These are phyloP conservation scores for Plutella xylostella DNA, from an alignment of 2,888 invertebrate genomes.

Conservation along the genomic window DNA sequence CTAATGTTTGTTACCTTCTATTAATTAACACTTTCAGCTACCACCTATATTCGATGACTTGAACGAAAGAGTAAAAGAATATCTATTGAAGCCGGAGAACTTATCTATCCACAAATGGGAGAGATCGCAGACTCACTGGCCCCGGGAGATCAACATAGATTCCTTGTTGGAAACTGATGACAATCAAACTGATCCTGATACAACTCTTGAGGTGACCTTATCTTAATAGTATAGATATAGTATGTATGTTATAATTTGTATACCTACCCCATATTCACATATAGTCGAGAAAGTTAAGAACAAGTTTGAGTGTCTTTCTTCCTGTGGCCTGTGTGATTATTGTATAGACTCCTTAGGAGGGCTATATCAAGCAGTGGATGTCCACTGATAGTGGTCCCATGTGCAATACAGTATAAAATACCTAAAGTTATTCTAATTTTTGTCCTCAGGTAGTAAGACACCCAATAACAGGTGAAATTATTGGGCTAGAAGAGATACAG, in stretches of 20 bases:
- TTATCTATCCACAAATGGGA: conserved; percentile 80
- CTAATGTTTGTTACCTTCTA: not conserved
- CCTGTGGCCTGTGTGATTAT: too few relatives aligned
- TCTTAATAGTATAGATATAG: too few relatives aligned
- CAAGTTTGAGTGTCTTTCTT: too few relatives aligned
- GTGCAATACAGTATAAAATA: too few relatives aligned
- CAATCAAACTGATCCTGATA: conserved; percentile 31
- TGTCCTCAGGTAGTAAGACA: conserved; percentile 74
- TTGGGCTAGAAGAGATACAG: conserved; percentile 70
- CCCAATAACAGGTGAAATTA: conserved; percentile 79
- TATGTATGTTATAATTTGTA: too few relatives aligned
- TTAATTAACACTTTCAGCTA: conserved; percentile 34
- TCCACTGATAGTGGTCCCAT: too few relatives aligned
- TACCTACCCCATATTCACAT: too few relatives aligned
- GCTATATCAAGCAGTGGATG: too few relatives aligned
- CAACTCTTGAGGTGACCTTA: conserved; percentile 46
- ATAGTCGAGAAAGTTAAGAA: too few relatives aligned
- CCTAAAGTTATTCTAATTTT: conserved; percentile 22
- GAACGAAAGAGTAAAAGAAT: conserved; percentile 73
- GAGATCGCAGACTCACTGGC: conserved; percentile 76
- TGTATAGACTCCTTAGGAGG: too few relatives aligned
- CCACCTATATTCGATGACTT: conserved; percentile 78
- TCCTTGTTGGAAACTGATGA: conserved; percentile 61
- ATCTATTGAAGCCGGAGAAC: conserved; percentile 75
- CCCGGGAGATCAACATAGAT: conserved; percentile 61